Percentiles rank a stretch among this genome's conserved stretches.
Conservation (phyloP, 2,113 vertebrate species). For the Laticauda colubrina region DNA sequence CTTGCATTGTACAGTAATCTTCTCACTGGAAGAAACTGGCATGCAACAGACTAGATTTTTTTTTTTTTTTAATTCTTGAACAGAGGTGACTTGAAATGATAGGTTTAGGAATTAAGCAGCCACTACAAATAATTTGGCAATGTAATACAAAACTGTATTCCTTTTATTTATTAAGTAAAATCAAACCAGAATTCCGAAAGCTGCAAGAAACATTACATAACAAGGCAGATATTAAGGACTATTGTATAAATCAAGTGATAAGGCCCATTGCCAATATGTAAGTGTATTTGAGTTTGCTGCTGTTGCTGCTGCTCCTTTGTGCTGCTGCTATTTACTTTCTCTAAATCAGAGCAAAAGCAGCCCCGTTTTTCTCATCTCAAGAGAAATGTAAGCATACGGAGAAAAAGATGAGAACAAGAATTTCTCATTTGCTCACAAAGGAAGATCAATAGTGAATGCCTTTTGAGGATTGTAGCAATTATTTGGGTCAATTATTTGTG, state of each 20-base stretch:
- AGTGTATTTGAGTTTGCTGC: background rate
- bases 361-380: background rate
- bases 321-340: background rate
- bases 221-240: background rate
- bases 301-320: background rate
- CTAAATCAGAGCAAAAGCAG: background rate
- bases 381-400: background rate
- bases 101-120: background rate
- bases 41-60: background rate
- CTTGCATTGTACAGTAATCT: constrained; percentile 6
- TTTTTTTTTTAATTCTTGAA: background rate
- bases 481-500: background rate
- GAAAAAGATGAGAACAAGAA: background rate
- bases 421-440: background rate
- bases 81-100: background rate
- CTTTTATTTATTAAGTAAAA: background rate
- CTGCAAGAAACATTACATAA: background rate
- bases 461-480: background rate
- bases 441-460: background rate
- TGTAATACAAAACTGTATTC: background rate
- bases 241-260: background rate
- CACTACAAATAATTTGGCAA: background rate
- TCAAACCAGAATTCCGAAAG: background rate
- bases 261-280: background rate
- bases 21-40: background rate